Base-by-base conservation (phyloP, 2,113 vertebrate species). In the Rhea americana region DNA sequence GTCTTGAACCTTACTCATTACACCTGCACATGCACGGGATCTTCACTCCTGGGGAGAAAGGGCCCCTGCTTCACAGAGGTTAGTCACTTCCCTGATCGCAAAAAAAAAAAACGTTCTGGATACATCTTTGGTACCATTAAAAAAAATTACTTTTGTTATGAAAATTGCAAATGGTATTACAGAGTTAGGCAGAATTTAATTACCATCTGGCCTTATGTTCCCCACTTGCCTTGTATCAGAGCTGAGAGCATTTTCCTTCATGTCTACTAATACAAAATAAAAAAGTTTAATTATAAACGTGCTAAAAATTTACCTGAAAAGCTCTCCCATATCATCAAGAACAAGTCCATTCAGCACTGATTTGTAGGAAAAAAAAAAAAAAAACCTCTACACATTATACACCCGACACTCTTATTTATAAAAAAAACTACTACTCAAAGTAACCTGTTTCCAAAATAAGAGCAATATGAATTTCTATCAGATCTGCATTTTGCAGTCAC, bases 361-460 rank as follows among this genome's bases (percentile, higher is more conserved):
- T 51, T 83, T 58, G 59, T 66, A 83, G 35, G 35, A 6, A 91
- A 78, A 94, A 53, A 48, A 11, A 76, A 81, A 91, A 72, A 93
- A 53, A 43, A 13, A 76, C 5, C n/a, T 65, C 26, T 11, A 78
- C 9, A 19, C 66, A 39, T 14, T 26, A 74, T 48, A 62, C 12
- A 78, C 7, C 6, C 43, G n/a, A 71, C 19, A 53, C 21, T 84
- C 61, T 2, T 18, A 50, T 50, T 63, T 91, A 70, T 35, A 81
- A 80, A 93, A 93, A 73, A 35, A 70, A 18, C 53, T 45, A 70
- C 39, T 32, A 37, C 22, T 55, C 45, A 74, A 85, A 90, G 15
- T 8, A 90, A 76, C 5, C 26, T 74, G 45, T 70, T 88, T 86
- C 47, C 68, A 83, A 81, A 77, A 28, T 32, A 55, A 75, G 7